These are phyloP conservation scores for Andrena marginata DNA, from an alignment of 2,888 invertebrate genomes.

Conservation along the genomic window DNA sequence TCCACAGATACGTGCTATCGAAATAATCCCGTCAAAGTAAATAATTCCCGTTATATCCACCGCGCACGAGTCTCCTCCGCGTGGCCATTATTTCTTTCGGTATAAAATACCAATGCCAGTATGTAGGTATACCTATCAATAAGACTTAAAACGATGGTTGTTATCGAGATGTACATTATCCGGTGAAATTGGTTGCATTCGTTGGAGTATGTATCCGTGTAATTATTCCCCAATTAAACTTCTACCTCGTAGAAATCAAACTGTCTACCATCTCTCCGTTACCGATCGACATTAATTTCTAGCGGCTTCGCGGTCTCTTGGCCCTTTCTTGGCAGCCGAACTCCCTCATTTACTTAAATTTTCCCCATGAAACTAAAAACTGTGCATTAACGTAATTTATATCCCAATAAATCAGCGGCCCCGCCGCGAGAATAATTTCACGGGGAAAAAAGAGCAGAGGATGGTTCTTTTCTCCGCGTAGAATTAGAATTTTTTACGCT, in stretches of 20 bases:
- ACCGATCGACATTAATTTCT: conserved; percentile 61
- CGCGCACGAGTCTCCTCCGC: too few relatives aligned
- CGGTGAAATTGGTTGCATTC: not conserved
- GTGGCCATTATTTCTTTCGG: not conserved
- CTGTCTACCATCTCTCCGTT: not conserved
- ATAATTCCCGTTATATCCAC: not conserved
- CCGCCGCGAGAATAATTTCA: conserved; percentile 70
- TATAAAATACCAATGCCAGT: not conserved
- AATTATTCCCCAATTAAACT: not conserved
- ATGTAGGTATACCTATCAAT: not conserved
- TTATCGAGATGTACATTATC: not conserved
- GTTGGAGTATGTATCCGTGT: not conserved
- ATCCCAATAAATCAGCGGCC: conserved; percentile 72
- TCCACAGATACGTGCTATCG: not conserved
- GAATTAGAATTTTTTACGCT: conserved; percentile 43
- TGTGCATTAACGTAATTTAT: conserved; percentile 74
- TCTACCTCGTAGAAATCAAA: conserved; percentile 1
- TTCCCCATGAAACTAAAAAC: conserved; percentile 68
- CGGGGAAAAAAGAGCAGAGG: conserved; percentile 34
- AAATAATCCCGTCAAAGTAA: not conserved
- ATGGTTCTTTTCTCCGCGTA: conserved; percentile 26
- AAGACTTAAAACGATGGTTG: not conserved
- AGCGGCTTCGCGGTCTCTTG: conserved; percentile 36
- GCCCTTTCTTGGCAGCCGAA: conserved; percentile 19
- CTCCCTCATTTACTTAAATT: conserved; percentile 63